These are phyloP conservation scores for Chromoteleia sp. DNA, from an alignment of 2,888 invertebrate species.

Conservation along the genomic window DNA sequence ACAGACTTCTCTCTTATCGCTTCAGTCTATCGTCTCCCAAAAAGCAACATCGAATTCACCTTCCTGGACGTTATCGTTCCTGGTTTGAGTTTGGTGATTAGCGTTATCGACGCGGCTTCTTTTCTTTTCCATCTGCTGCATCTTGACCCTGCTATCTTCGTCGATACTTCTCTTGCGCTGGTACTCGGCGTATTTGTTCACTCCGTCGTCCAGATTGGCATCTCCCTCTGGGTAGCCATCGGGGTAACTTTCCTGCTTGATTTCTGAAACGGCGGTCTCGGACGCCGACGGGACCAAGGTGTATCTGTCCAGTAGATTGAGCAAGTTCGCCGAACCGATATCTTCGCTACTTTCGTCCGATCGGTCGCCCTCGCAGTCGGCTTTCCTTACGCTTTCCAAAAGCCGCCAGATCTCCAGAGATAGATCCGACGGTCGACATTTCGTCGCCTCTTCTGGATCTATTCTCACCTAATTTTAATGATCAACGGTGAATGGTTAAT, in stretches of 20 bases:
- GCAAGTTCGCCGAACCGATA: slow-evolving; percentile 64
- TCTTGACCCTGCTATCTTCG: slow-evolving; percentile 53
- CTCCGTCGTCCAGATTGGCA: background rate
- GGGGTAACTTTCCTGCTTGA: slow-evolving; percentile 73
- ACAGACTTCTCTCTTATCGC: no score
- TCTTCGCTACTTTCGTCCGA: slow-evolving; percentile 77
- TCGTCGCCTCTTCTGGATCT: slow-evolving; percentile 75
- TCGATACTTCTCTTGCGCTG: slow-evolving; percentile 33
- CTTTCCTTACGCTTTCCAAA: slow-evolving; percentile 73
- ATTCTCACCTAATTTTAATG: slow-evolving; percentile 66
- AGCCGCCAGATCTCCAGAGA: slow-evolving; percentile 78
- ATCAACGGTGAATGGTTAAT: background rate
- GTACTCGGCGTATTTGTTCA: slow-evolving; percentile 17
- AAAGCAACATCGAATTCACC: no score
- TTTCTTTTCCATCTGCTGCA: slow-evolving; percentile 69
- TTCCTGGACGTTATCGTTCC: slow-evolving; percentile 1
- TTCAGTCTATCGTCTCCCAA: no score
- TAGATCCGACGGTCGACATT: slow-evolving; percentile 76
- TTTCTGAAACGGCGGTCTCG: slow-evolving; percentile 66
- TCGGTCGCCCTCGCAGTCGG: slow-evolving; percentile 73
- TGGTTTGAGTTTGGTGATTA: slow-evolving; percentile 9
- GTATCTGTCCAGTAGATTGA: slow-evolving; percentile 73
- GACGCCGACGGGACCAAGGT: slow-evolving; percentile 70
- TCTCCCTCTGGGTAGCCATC: slow-evolving; percentile 65
- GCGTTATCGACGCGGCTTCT: slow-evolving; percentile 31